Conservation (phyloP, 2,113 vertebrate genomes). For the Dryoscopus gambensis region DNA sequence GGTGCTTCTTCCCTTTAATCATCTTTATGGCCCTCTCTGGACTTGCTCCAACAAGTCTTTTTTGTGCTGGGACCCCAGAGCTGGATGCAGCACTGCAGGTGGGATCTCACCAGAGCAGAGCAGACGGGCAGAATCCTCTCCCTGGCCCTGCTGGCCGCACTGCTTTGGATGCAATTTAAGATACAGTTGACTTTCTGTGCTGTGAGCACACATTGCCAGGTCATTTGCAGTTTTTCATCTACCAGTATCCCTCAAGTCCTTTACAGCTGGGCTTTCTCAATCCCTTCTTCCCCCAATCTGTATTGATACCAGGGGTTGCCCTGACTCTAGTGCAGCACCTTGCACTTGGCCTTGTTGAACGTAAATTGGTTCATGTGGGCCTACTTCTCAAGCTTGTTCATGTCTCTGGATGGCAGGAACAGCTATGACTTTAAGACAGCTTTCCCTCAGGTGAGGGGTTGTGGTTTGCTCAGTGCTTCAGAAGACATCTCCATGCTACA, state of each 20-base stretch:
- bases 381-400: background rate
- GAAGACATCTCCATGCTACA: background rate
- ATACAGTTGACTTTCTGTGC: background rate
- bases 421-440: background rate
- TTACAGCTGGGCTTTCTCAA: background rate
- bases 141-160: rapidly evolving
- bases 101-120: background rate
- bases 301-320: background rate
- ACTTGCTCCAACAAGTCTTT: too few relatives aligned
- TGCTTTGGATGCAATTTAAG: background rate
- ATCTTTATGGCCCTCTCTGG: background rate
- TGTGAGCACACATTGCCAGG: background rate
- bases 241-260: background rate
- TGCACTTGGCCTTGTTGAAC: background rate
- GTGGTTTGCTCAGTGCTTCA: background rate
- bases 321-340: background rate
- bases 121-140: background rate
- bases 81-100: background rate
- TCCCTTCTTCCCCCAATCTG: background rate
- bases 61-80: too few relatives aligned
- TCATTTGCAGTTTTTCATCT: background rate
- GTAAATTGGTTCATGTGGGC: background rate
- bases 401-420: background rate
- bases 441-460: background rate
- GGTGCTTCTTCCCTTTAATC: background rate